Conservation (phyloP, 2,888 invertebrate species). For the Nemurella pictetii region DNA sequence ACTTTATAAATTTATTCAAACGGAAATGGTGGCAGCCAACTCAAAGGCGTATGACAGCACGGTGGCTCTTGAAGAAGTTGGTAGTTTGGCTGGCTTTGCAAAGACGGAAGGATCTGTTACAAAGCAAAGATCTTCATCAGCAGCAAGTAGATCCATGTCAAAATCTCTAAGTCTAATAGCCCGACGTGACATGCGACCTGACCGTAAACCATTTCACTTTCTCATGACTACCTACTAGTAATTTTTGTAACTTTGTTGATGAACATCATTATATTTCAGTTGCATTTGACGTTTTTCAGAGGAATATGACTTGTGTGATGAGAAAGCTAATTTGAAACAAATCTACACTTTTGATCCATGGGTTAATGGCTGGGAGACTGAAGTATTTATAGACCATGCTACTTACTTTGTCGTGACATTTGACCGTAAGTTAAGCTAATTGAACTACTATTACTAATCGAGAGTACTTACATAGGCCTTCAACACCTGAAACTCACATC, state of each 20-base stretch:
- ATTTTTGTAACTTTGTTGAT: slow-evolving; percentile 8
- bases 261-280: slow-evolving; percentile 33
- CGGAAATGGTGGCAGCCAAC: slow-evolving; percentile 31
- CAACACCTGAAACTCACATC: no score
- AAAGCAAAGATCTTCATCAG: not conserved
- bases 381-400: slow-evolving; percentile 42
- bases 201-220: not conserved
- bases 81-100: not conserved
- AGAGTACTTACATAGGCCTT: no score
- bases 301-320: slow-evolving; percentile 49
- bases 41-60: not conserved
- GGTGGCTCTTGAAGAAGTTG: not conserved
- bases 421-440: slow-evolving; percentile 46
- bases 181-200: not conserved
- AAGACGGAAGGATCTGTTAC: not conserved
- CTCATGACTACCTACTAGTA: no score
- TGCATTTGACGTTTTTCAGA: slow-evolving; percentile 40
- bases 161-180: slow-evolving; percentile 32
- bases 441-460: no score
- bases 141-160: slow-evolving; percentile 15
- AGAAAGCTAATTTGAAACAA: slow-evolving; percentile 46
- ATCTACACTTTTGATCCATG: slow-evolving; percentile 44
- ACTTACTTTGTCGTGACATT: slow-evolving; percentile 47
- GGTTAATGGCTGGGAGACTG: slow-evolving; percentile 46
- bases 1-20: slow-evolving; percentile 50